phyloP scores from a whole-genome alignment of 2,113 vertebrate species.

The Brachyistius frenatus region DNA sequence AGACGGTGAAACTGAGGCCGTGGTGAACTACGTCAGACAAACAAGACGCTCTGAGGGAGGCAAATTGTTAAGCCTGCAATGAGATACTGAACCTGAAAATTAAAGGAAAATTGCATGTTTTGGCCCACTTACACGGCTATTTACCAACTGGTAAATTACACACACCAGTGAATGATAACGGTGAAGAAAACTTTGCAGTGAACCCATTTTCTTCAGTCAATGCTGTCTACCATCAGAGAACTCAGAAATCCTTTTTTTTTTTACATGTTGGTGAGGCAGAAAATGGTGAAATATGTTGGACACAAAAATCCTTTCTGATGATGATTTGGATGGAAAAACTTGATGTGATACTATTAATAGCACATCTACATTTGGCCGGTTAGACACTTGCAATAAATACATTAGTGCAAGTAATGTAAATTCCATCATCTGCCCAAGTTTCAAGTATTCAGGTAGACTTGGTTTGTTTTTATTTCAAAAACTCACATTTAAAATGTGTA shows the following conservation, averaged over 20 bases:
- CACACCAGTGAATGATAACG: background rate
- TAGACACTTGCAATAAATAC: too few relatives aligned
- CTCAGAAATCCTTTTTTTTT: background rate
- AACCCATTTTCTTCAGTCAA: background rate
- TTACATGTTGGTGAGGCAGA: background rate
- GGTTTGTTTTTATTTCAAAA: too few relatives aligned
- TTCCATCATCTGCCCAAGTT: too few relatives aligned
- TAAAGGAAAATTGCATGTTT: slow-evolving; percentile 1
- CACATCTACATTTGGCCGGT: too few relatives aligned
- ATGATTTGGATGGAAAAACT: background rate
- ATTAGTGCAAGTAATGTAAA: too few relatives aligned
- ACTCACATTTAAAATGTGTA: too few relatives aligned
- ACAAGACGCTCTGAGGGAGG: background rate
- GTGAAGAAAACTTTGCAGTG: background rate
- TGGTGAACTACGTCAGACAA: background rate
- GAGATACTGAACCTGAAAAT: slow-evolving; percentile 2
- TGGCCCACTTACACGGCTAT: background rate
- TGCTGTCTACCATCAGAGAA: background rate
- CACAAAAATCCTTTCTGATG: background rate
- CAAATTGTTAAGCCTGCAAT: background rate
- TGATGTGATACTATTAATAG: too few relatives aligned
- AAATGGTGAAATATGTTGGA: too few relatives aligned
- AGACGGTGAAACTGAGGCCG: background rate
- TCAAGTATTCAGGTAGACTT: too few relatives aligned
- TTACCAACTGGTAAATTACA: background rate